Base-by-base conservation (phyloP, 1,140 invertebrate genomes). In the Acyrthosiphon pisum region DNA sequence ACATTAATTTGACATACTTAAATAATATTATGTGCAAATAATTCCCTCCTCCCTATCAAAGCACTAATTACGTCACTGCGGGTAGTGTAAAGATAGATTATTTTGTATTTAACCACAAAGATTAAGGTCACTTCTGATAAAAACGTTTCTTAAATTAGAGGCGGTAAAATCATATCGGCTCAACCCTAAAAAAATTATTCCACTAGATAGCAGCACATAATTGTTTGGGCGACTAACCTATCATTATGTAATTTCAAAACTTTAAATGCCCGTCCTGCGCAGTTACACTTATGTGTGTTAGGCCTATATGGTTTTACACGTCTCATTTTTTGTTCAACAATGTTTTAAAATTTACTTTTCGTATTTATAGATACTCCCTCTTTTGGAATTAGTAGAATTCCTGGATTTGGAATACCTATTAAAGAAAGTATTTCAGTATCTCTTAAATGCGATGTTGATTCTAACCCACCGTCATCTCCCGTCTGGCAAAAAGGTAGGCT, bases 391-490 rank as follows among this genome's bases (percentile, higher is more conserved):
- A 98, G 97, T 84, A 96, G 98, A 94, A 97, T 97, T 95, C 98
- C 98, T 88, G 98, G 97, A 60, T 99, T 98, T 95, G 98, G 98
- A 41, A 97, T 98, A 95, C 97, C 97, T 23, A 96, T 99, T 94
- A 95, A 96, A 81, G 98, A 98, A 95, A 97, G 98, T 81, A 97
- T 98, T 95, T 96, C 97, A 53, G 97, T 98, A 94, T 98, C 97
- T 81, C 95, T 99, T 92, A 97, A 98, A 95, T 99, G 98, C 95
- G 98, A 98, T 94, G 97, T 98, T 93, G 98, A 98, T 95, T 97
- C 98, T 94, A 98, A 98, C 96, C 98, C 98, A 56, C 96, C 97
- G 56, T 97, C 97, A n/a, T 96, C 96, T n/a, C 97, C 98, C 44
- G 96, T 97, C 94, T 99, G 98, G 98, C 96, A 98, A 94, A 96